Evolutionary conservation across 2,888 invertebrate genomes (phyloP).

Genomic region (Eudemis profundana): DNA sequence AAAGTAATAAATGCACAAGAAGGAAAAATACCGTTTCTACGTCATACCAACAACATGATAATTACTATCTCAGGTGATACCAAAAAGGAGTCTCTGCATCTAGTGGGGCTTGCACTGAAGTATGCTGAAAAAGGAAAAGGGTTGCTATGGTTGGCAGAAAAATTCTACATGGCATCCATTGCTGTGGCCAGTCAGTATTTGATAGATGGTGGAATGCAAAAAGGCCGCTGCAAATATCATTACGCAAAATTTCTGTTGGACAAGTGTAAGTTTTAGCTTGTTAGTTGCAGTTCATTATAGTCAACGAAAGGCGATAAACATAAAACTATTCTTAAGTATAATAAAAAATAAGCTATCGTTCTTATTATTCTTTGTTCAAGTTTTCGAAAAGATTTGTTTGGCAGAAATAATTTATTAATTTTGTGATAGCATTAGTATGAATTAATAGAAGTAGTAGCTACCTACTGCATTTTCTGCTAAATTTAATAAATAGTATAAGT

Average conservation of each 20-base stretch:
- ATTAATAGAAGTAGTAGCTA: no score
- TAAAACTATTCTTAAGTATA: no score
- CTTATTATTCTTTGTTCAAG: no score
- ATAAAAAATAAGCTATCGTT: no score
- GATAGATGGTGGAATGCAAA: conserved; percentile 78
- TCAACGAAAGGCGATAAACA: no score
- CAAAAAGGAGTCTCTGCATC: conserved; percentile 71
- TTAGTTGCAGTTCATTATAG: no score
- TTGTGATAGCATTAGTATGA: no score
- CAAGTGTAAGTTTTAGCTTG: conserved; percentile 74
- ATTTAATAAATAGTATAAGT: no score
- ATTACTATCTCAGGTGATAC: conserved; percentile 60
- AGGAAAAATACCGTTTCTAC: conserved; percentile 11
- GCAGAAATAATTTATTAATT: no score
- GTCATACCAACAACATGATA: conserved; percentile 1
- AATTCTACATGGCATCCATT: conserved; percentile 78
- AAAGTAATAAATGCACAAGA: background rate
- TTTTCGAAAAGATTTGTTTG: no score
- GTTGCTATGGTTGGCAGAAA: conserved; percentile 86
- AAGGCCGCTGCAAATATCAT: conserved; percentile 80
- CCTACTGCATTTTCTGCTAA: no score
- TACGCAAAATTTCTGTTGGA: conserved; percentile 83
- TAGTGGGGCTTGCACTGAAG: conserved; percentile 71
- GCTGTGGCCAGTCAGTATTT: conserved; percentile 73
- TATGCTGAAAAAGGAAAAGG: conserved; percentile 77